Evolutionary conservation across 2,888 invertebrate species (phyloP), one percentile per base, ranked within the genome.

Genomic region (Chaetogeoica ovagalla): DNA sequence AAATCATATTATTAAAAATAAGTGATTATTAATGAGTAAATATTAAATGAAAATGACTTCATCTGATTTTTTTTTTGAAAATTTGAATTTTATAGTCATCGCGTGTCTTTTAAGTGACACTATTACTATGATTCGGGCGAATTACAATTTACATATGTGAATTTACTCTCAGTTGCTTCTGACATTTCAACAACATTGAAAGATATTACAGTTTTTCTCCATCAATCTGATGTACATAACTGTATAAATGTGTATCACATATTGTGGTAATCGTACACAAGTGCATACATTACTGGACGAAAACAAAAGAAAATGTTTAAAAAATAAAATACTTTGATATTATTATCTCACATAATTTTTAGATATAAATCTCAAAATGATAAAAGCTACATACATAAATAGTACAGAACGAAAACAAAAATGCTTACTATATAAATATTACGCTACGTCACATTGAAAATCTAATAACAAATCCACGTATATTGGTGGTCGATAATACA

Each of bases 401-500:
- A 15, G 69, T 37, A 73, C 30, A 62, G 15, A 63, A 63, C 52
- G 48, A 73, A 48, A 73, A 63, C 11, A 63, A 63, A 37, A 2
- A 21, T 62, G 3, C 48, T 73, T 37, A 73, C 63, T 73, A 63
- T 39, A 39, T 7, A 57, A 39, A 23, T 17, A 37, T 1, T 48
- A 48, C 13, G 19, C 43, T 55, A 57, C 11, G 63, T 52, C 63
- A 63, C 30, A 63, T 55, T 73, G 17, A 63, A 73, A 73, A 43
- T 37, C 15, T 63, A 37, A 63, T 73, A 55, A 73, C 62, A 55
- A 63, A 63, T 63, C 52, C 52, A 73, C 17, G n/a, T n/a, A 52
- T 37, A 62, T 62, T 23, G 30, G 43, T 72, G 63, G 37, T 63
- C 30, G 52, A 52, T 73, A 73, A 73, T 52, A 63, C 63, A 63